Percentiles rank a stretch among this genome's conserved stretches.
Evolutionary conservation across 2,797 vertebrate species (phyloP).

Genomic region (Sparus aurata): DNA sequence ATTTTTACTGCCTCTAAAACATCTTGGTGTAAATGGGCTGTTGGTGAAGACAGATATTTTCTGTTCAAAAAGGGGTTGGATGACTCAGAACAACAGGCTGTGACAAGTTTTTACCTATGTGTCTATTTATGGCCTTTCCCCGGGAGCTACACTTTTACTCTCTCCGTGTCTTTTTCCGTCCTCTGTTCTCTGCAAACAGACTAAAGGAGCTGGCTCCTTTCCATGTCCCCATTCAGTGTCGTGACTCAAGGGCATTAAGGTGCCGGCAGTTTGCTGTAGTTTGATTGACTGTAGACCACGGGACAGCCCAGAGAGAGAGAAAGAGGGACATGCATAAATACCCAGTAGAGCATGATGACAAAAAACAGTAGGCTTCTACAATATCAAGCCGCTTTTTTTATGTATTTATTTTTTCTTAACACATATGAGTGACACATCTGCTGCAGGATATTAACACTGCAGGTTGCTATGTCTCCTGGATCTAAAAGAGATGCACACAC

Average conservation of each 20-base stretch:
- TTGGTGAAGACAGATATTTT: conserved; percentile 15
- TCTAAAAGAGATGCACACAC: background rate
- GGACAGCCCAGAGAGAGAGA: conserved; percentile 41
- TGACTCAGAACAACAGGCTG: conserved; percentile 47
- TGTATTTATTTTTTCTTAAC: conserved; percentile 32
- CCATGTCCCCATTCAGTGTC: conserved; percentile 63
- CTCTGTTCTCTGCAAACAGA: conserved; percentile 62
- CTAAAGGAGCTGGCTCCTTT: conserved; percentile 62
- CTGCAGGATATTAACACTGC: conserved; percentile 26
- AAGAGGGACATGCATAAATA: conserved; percentile 41
- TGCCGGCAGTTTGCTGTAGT: conserved; percentile 53
- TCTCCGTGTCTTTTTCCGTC: conserved; percentile 55
- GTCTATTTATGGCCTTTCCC: conserved; percentile 68
- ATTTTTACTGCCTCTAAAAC: conserved; percentile 20
- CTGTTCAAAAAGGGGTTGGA: conserved; percentile 29
- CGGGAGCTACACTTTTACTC: conserved; percentile 57
- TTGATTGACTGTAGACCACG: conserved; percentile 61
- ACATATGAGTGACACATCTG: conserved; percentile 39
- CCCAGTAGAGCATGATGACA: conserved; percentile 44
- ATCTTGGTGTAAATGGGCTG: conserved; percentile 16
- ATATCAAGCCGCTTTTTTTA: conserved; percentile 24
- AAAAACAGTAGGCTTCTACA: conserved; percentile 40
- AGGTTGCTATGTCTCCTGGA: conserved; percentile 33
- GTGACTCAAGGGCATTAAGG: conserved; percentile 70
- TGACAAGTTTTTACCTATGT: conserved; percentile 52